Conservation (phyloP, 2,113 vertebrate species). For the Heloderma charlesbogerti region DNA sequence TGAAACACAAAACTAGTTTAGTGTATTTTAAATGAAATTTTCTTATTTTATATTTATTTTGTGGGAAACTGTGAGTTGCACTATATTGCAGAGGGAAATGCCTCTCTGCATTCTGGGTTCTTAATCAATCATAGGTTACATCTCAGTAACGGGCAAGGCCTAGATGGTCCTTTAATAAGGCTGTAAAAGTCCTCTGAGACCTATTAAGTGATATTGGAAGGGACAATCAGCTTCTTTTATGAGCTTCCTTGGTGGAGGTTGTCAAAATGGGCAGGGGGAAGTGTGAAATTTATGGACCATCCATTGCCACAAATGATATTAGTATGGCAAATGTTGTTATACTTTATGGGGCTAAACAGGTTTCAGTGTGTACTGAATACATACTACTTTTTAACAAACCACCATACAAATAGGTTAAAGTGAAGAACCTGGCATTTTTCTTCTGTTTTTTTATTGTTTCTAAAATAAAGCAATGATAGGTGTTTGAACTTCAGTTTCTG, state of each 20-base stretch:
- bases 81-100: not conserved
- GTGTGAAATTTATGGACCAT: constrained; percentile 26
- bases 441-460: not conserved
- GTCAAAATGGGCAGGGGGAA: not conserved
- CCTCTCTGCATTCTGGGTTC: not conserved
- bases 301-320: not conserved
- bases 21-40: constrained; percentile 9
- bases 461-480: not conserved
- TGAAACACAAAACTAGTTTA: not conserved
- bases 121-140: constrained; percentile 26
- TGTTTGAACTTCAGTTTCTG: not conserved
- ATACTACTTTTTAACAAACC: constrained; percentile 9
- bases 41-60: not conserved
- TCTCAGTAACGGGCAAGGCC: constrained; percentile 20
- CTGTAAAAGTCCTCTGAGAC: constrained; percentile 17
- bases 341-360: constrained; percentile 20
- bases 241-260: not conserved
- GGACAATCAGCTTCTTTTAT: constrained; percentile 19
- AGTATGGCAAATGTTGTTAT: constrained; percentile 21
- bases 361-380: not conserved
- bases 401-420: not conserved
- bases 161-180: constrained; percentile 24
- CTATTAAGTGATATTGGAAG: constrained; percentile 21
- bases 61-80: not conserved
- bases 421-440: not conserved